Conservation (phyloP, 2,888 invertebrate genomes). For the Acheta domesticus region DNA sequence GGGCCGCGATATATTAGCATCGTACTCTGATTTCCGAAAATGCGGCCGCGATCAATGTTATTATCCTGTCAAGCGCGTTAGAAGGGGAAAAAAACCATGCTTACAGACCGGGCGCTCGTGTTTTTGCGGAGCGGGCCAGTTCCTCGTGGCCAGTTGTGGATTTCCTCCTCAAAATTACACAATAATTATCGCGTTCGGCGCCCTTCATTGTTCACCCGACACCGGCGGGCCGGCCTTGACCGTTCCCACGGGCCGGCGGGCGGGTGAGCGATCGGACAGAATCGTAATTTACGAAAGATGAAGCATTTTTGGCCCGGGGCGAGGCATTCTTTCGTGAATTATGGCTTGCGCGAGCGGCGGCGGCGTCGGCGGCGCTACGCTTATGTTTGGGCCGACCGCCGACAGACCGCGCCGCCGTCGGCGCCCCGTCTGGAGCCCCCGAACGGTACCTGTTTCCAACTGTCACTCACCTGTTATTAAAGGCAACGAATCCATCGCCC, state of each 20-base stretch:
- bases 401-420: neutral
- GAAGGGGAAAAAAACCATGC: neutral
- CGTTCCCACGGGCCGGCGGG: neutral
- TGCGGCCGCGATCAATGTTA: neutral
- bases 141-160: neutral
- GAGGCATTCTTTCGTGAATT: neutral
- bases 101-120: neutral
- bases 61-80: neutral
- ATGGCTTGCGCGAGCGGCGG: neutral
- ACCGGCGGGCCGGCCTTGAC: neutral
- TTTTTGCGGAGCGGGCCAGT: too few relatives aligned
- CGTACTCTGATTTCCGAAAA: neutral
- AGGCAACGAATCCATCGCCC: neutral
- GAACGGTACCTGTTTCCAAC: neutral
- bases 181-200: neutral
- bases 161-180: neutral
- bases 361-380: too few relatives aligned
- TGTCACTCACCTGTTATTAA: constrained; percentile 1
- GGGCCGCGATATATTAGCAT: neutral
- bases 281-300: constrained; percentile 7
- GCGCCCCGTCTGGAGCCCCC: neutral
- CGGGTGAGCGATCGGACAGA: neutral
- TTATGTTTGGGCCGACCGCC: neutral
- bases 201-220: neutral
- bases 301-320: neutral